Percentiles rank a stretch among this genome's conserved stretches.
Evolutionary conservation across 2,797 vertebrate species (phyloP).

Genomic region (Aratinga solstitialis): DNA sequence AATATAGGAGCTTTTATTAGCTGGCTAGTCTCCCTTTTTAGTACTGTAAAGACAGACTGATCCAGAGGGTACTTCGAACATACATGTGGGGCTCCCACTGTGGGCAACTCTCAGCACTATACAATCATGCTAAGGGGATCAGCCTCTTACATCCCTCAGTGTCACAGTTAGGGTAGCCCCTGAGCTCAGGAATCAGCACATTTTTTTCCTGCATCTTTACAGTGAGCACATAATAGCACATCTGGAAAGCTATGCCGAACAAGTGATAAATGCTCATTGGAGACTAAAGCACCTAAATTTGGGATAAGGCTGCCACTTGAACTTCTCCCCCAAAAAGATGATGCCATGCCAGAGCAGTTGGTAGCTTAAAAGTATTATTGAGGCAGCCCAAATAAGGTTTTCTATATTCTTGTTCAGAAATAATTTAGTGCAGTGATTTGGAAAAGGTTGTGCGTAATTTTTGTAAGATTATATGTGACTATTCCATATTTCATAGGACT

Average conservation of each 20-base stretch:
- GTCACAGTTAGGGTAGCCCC: neutral
- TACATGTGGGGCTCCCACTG: neutral
- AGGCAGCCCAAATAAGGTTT: neutral
- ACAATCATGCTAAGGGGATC: neutral
- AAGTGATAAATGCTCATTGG: neutral
- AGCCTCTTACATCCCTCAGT: neutral
- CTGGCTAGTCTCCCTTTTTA: neutral
- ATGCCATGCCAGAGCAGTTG: neutral
- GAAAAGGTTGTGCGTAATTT: neutral
- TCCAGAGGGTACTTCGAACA: neutral
- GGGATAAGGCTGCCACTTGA: neutral
- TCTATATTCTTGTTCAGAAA: neutral
- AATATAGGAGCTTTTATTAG: neutral
- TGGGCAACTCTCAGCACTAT: neutral
- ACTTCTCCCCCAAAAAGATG: neutral
- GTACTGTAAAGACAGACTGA: neutral
- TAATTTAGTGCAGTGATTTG: neutral
- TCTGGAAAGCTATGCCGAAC: neutral
- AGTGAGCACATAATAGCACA: neutral
- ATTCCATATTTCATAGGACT: neutral
- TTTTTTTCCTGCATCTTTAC: neutral
- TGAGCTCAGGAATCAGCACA: neutral
- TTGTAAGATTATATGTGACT: neutral
- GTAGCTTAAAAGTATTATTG: neutral
- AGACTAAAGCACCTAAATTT: neutral